Evolutionary conservation across 2,797 vertebrate species (phyloP).

Genomic region (Molossus alvarezi): DNA sequence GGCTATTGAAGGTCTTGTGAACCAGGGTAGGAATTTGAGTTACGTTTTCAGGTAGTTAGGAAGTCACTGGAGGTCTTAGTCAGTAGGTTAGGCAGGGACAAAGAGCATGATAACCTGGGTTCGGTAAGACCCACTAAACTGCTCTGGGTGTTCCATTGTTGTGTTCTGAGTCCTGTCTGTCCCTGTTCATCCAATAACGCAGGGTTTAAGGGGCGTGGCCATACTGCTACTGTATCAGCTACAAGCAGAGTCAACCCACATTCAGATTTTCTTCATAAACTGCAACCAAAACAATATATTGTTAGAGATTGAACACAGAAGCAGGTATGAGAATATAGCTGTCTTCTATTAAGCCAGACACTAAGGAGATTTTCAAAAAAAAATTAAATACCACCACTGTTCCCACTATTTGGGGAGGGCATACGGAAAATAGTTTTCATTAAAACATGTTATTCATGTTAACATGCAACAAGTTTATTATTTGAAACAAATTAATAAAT

Average conservation of each 20-base stretch:
- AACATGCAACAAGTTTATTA: neutral
- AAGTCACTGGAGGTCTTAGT: neutral
- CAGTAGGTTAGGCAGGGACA: neutral
- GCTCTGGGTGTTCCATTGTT: neutral
- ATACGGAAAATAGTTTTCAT: slow-evolving; percentile 26
- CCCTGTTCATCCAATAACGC: neutral
- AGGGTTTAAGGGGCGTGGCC: neutral
- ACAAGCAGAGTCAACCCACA: neutral
- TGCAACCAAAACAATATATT: neutral
- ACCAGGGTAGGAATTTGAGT: neutral
- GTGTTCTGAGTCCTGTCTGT: neutral
- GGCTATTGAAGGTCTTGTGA: neutral
- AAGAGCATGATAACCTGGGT: neutral
- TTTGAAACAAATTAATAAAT: slow-evolving; percentile 27
- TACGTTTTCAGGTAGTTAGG: neutral
- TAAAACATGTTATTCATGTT: neutral
- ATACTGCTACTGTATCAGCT: neutral
- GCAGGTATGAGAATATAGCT: neutral
- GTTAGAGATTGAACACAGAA: neutral
- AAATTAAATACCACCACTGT: neutral
- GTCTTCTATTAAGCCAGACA: neutral
- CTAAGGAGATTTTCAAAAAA: neutral
- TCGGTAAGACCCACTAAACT: neutral
- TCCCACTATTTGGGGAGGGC: neutral
- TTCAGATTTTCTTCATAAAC: neutral